Conservation (phyloP, 2,113 vertebrate genomes). For the Nesogale talazaci region DNA sequence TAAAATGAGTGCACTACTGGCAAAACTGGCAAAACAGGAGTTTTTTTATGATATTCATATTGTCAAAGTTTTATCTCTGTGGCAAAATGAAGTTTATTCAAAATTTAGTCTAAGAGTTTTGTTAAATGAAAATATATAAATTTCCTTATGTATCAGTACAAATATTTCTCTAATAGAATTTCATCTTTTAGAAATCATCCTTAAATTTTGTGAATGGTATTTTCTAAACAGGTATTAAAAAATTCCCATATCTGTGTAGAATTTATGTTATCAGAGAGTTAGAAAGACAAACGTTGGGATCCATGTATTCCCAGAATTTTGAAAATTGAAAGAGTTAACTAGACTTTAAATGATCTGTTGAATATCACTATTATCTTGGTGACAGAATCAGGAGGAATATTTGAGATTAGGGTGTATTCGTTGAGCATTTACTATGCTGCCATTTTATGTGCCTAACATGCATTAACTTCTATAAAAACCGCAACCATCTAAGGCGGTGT, state of each 20-base stretch:
- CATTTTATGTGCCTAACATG: background rate
- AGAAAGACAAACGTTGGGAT: background rate
- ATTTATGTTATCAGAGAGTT: background rate
- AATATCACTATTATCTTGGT: background rate
- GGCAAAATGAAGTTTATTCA: conserved; percentile 13
- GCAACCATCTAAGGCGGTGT: background rate
- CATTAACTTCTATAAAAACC: background rate
- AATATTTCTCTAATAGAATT: background rate
- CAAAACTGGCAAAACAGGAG: background rate
- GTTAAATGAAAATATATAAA: background rate
- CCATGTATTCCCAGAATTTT: background rate
- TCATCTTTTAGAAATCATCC: conserved; percentile 10
- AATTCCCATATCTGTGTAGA: background rate
- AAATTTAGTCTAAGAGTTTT: background rate
- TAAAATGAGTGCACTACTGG: background rate
- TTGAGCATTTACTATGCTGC: background rate
- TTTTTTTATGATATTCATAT: background rate
- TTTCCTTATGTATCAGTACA: background rate
- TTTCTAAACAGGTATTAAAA: background rate
- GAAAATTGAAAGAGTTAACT: background rate
- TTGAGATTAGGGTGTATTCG: background rate
- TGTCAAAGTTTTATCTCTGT: background rate
- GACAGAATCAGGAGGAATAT: background rate
- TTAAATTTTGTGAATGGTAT: conserved; percentile 4
- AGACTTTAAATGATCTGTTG: conserved; percentile 6